Evolutionary conservation across 2,797 vertebrate genomes (phyloP).

Genomic region (Fistularia tabacaria): DNA sequence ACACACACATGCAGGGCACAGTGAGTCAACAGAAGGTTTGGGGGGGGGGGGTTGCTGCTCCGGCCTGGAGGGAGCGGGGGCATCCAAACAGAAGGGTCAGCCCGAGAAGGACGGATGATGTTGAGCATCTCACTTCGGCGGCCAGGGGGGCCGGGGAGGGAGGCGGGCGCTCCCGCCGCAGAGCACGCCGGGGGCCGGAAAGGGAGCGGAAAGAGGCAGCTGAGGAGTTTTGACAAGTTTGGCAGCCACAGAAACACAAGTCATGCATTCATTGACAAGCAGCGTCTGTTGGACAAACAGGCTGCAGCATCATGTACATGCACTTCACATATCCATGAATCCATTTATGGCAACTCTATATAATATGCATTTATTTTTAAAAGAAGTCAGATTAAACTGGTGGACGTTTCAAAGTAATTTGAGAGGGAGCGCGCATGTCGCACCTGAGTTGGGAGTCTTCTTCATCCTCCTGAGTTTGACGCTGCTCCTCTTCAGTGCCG

Average conservation of each 20-base stretch:
- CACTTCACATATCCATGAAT: no score
- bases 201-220: slow-evolving; percentile 13
- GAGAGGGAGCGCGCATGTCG: no score
- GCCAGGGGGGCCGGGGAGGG: slow-evolving; percentile 37
- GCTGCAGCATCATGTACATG: no score
- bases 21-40: slow-evolving; percentile 12
- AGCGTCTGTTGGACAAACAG: not conserved
- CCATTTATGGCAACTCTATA: no score
- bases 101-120: slow-evolving; percentile 48
- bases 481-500: slow-evolving; percentile 17
- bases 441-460: slow-evolving; percentile 65
- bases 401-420: no score
- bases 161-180: slow-evolving; percentile 41
- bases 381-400: no score
- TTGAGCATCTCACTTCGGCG: slow-evolving; percentile 46
- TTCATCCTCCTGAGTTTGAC: slow-evolving; percentile 54
- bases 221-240: slow-evolving; percentile 17
- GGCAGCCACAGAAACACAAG: slow-evolving; percentile 6
- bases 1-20: slow-evolving; percentile 2
- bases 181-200: slow-evolving; percentile 24
- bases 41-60: slow-evolving; percentile 24
- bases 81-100: slow-evolving; percentile 55
- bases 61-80: slow-evolving; percentile 26
- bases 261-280: not conserved
- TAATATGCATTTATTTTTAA: no score